Percentiles rank a stretch among this genome's conserved stretches.
Evolutionary conservation across 2,888 invertebrate genomes (phyloP).

Genomic region (Stenotaenia linearis): DNA sequence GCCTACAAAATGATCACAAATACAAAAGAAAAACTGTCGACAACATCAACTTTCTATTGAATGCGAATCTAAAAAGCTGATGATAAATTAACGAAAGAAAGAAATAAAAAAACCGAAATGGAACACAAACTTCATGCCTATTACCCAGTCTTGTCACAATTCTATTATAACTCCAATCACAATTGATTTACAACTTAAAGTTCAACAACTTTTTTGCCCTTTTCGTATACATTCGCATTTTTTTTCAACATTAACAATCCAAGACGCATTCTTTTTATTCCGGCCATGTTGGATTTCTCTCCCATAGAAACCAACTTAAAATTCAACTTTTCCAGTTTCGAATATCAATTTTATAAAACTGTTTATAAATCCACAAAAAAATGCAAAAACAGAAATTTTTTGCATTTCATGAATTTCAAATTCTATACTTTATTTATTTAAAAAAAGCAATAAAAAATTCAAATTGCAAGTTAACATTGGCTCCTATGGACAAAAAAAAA

Average conservation of each 20-base stretch:
- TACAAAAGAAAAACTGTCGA: conserved; percentile 21
- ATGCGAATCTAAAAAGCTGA: conserved; percentile 5
- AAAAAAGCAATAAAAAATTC: too few relatives aligned
- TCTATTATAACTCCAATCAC: conserved; percentile 16
- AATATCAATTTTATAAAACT: too few relatives aligned
- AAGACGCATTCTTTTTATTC: background rate
- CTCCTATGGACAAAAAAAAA: too few relatives aligned
- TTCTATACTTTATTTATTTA: too few relatives aligned
- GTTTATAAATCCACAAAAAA: too few relatives aligned
- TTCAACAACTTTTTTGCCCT: conserved; percentile 7
- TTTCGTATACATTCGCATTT: background rate
- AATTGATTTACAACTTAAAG: conserved; percentile 12
- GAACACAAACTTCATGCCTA: background rate
- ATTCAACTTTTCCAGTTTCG: too few relatives aligned
- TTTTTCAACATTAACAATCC: background rate
- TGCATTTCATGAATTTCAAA: too few relatives aligned
- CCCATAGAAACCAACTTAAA: too few relatives aligned
- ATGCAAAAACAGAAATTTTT: too few relatives aligned
- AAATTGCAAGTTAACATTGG: too few relatives aligned
- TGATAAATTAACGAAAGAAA: background rate
- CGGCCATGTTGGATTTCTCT: too few relatives aligned
- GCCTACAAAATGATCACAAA: conserved; percentile 20
- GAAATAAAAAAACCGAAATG: background rate
- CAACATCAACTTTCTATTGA: conserved; percentile 3
- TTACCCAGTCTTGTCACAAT: conserved; percentile 16